These are phyloP conservation scores for Nycticebus coucang DNA, from an alignment of 2,113 vertebrate species.

Conservation along the genomic window DNA sequence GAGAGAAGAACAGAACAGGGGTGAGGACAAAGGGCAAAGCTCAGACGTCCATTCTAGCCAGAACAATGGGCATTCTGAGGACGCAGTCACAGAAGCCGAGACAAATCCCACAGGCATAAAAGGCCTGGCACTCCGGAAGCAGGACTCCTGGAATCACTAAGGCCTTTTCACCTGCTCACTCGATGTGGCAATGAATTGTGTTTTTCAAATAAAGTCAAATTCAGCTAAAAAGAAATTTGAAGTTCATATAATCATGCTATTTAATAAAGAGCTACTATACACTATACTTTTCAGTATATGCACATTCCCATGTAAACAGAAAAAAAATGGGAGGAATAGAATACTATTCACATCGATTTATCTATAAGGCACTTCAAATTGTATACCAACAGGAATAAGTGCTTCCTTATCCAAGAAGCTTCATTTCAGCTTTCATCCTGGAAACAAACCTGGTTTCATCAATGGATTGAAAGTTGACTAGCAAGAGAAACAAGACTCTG, in stretches of 20 bases:
- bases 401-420: not conserved
- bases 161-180: no score
- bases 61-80: no score
- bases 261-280: constrained; percentile 5
- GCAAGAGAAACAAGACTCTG: not conserved
- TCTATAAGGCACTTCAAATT: constrained; percentile 16
- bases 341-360: not conserved
- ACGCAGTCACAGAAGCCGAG: no score
- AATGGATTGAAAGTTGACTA: not conserved
- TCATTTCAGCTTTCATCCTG: not conserved
- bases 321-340: not conserved
- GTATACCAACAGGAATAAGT: not conserved
- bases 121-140: no score
- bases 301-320: not conserved
- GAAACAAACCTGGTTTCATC: not conserved
- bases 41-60: no score
- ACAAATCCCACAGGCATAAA: no score
- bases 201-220: no score
- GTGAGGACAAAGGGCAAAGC: no score
- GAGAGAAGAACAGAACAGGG: no score
- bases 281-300: not conserved
- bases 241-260: not conserved
- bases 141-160: no score
- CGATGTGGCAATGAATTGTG: no score
- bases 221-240: not conserved